Base-by-base conservation (phyloP, 1,140 invertebrate genomes). In the Tetragnatha versicolor region DNA sequence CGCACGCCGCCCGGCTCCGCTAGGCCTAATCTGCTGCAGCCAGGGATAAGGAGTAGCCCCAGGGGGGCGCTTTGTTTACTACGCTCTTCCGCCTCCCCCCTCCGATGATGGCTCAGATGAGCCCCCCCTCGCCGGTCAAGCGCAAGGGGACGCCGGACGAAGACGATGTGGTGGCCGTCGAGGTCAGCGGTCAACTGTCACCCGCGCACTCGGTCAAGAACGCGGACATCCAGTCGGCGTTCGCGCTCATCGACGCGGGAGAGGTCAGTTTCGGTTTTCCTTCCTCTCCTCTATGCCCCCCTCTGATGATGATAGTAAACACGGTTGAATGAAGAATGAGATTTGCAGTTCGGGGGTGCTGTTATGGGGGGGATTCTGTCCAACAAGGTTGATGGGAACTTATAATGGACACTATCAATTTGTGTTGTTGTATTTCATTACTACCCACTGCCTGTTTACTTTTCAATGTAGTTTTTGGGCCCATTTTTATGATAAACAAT, bases 101-200 rank as follows among this genome's bases (percentile, higher is more conserved):
- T 5, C 69, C 29, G 65, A 79, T 79, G 76, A 79, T 79, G 76
- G 63, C 76, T 60, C 76, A 79, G 20, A 60, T 79, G 76, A 79
- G 76, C 42, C 76, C 76, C 45, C 27, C 69, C 39, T 65, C 25
- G 65, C 51, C 65, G 51, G 65, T 63, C 12, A 68, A 79, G 29
- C 63, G 76, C 12, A 79, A 79, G 39, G 76, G 76, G 2, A 79
- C 76, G 29, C 76, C 76, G 6, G 66, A 69, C 9, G 76, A 79
- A 9, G 76, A 79, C 3, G 65, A 79, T 58, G 58, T 75, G 2
- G 29, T n/a, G 7, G 42, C 45, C 6, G 76, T 79, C 37, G 76
- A 79, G 60, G 76, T 79, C 10, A 39, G 33, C 33, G 76, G 63
- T 66, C 63, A 79, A 39, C 42, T 79, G 49, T 79, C 76, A 4